Conservation (phyloP, 2,888 invertebrate genomes). For the Sipha maydis region DNA sequence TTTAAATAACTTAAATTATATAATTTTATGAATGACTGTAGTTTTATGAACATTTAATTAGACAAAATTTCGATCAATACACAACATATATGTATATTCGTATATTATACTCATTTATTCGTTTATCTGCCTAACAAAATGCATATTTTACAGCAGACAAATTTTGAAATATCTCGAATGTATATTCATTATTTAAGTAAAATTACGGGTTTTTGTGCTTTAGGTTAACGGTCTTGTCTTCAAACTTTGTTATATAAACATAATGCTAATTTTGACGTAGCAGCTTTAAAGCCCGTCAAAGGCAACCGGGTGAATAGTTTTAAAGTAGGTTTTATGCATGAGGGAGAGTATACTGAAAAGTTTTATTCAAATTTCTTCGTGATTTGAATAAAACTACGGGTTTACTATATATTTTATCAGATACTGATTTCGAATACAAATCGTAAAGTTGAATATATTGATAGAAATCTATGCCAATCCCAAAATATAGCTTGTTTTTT, state of each 20-base stretch:
- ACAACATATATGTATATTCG: not conserved
- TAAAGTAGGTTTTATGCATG: slow-evolving; percentile 62
- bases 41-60: not conserved
- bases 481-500: not conserved
- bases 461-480: not conserved
- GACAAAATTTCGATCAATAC: not conserved
- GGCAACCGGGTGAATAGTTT: slow-evolving; percentile 55
- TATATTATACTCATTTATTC: no score
- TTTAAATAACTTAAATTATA: not conserved
- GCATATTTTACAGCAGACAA: not conserved
- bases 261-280: slow-evolving; percentile 54
- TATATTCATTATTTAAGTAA: slow-evolving; percentile 27
- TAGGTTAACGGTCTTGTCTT: slow-evolving; percentile 50
- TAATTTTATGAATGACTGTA: no score
- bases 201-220: slow-evolving; percentile 40
- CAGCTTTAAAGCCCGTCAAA: slow-evolving; percentile 36
- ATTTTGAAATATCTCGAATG: not conserved
- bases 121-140: not conserved
- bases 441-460: slow-evolving; percentile 42
- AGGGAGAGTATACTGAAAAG: slow-evolving; percentile 51
- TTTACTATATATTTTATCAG: slow-evolving; percentile 32
- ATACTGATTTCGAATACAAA: slow-evolving; percentile 60
- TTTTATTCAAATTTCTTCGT: slow-evolving; percentile 61
- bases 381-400: slow-evolving; percentile 59
- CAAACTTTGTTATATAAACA: slow-evolving; percentile 56